These are phyloP conservation scores for Resseliella maxima DNA, from an alignment of 2,888 invertebrate species.

Conservation along the genomic window DNA sequence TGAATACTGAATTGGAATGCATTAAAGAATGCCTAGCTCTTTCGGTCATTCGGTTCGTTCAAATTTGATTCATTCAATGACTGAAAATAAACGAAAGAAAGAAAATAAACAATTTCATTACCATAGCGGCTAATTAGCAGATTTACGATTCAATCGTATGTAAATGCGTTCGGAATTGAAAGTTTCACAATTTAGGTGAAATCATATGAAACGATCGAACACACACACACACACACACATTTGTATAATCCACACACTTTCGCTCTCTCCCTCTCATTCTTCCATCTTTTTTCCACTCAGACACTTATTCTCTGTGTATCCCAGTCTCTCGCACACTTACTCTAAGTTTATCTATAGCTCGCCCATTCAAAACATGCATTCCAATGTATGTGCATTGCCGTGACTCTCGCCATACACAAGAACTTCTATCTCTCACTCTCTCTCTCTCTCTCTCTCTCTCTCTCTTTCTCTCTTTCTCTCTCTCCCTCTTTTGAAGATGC, in stretches of 20 bases:
- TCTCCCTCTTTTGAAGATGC: neutral
- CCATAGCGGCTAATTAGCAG: constrained; percentile 30
- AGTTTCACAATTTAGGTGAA: constrained; percentile 29
- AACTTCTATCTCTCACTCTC: too few relatives aligned
- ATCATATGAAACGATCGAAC: neutral
- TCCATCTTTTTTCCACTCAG: neutral
- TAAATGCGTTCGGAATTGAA: neutral
- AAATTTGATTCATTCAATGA: constrained; percentile 11
- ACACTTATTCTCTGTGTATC: neutral
- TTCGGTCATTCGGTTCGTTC: too few relatives aligned
- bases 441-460: neutral
- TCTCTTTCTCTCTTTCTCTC: neutral
- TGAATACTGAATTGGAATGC: constrained; percentile 2
- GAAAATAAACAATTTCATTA: constrained; percentile 34
- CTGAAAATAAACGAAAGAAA: too few relatives aligned
- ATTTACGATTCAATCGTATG: constrained; percentile 6
- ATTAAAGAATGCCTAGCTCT: constrained; percentile 40
- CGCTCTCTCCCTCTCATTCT: neutral
- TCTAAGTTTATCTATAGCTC: too few relatives aligned
- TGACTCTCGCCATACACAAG: too few relatives aligned
- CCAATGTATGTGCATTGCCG: too few relatives aligned
- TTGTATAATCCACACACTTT: neutral
- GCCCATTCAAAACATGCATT: too few relatives aligned
- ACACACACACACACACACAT: neutral
- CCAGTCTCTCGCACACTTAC: neutral